A percentile compares a stretch with the other conserved stretches of the same genome.
These are phyloP conservation scores for Helicoverpa zea DNA, from an alignment of 1,140 invertebrate species.

Conservation along the genomic window DNA sequence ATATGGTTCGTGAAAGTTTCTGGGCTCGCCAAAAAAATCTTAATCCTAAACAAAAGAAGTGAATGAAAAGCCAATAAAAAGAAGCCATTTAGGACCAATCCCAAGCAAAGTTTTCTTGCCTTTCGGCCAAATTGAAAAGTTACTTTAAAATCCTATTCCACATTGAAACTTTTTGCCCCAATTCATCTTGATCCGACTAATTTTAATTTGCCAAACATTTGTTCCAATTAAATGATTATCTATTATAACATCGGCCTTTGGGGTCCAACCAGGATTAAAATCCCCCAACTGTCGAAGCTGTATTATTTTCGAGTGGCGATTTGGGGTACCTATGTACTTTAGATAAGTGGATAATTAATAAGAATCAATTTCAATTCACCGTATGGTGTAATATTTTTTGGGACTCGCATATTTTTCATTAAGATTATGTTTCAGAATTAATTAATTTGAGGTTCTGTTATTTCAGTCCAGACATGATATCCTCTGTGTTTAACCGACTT, in stretches of 20 bases:
- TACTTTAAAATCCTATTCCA: slow-evolving; percentile 28
- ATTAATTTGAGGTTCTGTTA: too few species aligned
- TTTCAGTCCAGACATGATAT: too few species aligned
- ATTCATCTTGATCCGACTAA: background rate
- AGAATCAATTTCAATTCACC: too few species aligned
- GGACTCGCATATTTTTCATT: too few species aligned
- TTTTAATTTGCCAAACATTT: slow-evolving; percentile 22
- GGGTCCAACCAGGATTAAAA: background rate
- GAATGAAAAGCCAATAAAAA: slow-evolving; percentile 39
- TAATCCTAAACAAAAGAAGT: slow-evolving; percentile 20
- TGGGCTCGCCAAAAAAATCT: background rate
- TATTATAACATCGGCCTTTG: background rate
- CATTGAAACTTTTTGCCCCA: slow-evolving; percentile 7
- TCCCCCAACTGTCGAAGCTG: background rate
- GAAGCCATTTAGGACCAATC: slow-evolving; percentile 1
- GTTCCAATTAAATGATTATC: slow-evolving; percentile 5
- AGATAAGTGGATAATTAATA: too few species aligned
- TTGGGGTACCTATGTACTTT: too few species aligned
- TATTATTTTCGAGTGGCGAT: background rate
- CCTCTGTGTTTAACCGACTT: too few species aligned
- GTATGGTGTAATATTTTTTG: too few species aligned
- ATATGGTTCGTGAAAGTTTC: too few species aligned
- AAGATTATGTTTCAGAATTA: too few species aligned
- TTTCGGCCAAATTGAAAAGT: slow-evolving; percentile 28
- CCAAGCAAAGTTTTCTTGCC: slow-evolving; percentile 2